Evolutionary conservation across 2,797 vertebrate species (phyloP), one percentile per base, ranked within the genome.

Genomic region (Cynopterus sphinx): DNA sequence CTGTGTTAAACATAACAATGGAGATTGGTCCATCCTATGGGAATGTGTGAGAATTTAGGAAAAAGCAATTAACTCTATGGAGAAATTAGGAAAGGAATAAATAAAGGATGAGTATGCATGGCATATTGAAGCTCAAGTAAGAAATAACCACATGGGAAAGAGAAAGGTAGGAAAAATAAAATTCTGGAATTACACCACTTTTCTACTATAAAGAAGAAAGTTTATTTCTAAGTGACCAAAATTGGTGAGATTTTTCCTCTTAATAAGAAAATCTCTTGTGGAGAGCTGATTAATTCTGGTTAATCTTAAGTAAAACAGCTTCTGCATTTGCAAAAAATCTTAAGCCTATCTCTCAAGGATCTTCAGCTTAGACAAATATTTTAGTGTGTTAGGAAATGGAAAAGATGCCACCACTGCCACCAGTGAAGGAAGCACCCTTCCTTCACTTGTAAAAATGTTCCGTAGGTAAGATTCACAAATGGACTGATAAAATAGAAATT

Each of bases 221-320:
- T 81, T 24, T 78, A 39, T 65, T 86, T 61, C 28, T 73, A 94
- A 95, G 49, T 73, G 73, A 73, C n/a, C 51, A 85, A 61, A 87
- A n/a, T 19, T 24, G 12, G 12, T 71, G 49, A 90, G 11, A 53
- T 87, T 89, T 89, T 96, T n/a, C 70, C 78, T 53, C 39, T 89
- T 67, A 96, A 75, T 31, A 61, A 92, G 53, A 90, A 91, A 59
- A 75, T 19, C 79, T 83, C 41, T 26, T 43, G 1, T 36, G 36
- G 26, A 82, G 13, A 31, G 10, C 15, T 67, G 68, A 68, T 92
- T 61, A 67, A 87, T 87, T 57, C 55, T 49, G 26, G 55, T 17
- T 94, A 89, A 85, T 77, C 70, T 22, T 16, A 17, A 8, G 22
- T 82, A 59, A 75, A 89, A 73, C 9, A 78, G 8, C 17, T 74